Base-by-base conservation (phyloP, 2,113 vertebrate genomes). In the Aspiorhynchus laticeps region DNA sequence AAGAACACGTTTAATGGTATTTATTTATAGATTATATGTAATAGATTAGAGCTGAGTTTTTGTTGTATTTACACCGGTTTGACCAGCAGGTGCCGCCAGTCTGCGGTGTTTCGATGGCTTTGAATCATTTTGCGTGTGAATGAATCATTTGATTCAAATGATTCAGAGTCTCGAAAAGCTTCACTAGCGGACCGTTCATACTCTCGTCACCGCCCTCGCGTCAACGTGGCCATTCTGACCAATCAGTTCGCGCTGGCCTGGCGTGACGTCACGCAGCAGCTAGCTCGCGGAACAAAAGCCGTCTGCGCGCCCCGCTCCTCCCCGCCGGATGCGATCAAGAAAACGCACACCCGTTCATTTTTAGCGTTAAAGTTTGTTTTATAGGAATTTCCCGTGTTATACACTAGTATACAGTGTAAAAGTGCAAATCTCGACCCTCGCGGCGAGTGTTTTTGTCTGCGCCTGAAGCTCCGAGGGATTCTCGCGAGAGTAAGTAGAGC, bases 261-360 rank as follows among this genome's bases (percentile, higher is more conserved):
- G 38, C 28, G 56, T 83, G 41, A 82, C 71, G 86, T 76, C 71
- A 61, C 43, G 6, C 19, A 2, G 31, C 14, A 36, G 69, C 26
- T n/a, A 71, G 63, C 81, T 71, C 26, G 56, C 86, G 71, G 15
- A 76, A 76, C 80, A 82, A 76, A 83, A 71, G 86, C 79, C 26
- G 28, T 73, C 21, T 2, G 69, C 33, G 21, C 43, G 67, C 11
- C 10, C 26, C 2, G 81, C 31, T 71, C 65, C 43, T 71, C 65
- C 41, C 43, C 26, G 81, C 21, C 19, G 46, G 81, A 83, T 24
- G 46, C 17, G 19, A 71, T 11, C 31, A 17, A 71, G 28, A 53
- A 3, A 0, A n/a, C 61, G 7, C 79, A 1, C 1, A 17, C 7
- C 2, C 15, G 8, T 46, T 12, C 38, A 0, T 59, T 71, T 79